Base-by-base conservation (phyloP, 1,140 invertebrate species). In the Heliothis virescens region DNA sequence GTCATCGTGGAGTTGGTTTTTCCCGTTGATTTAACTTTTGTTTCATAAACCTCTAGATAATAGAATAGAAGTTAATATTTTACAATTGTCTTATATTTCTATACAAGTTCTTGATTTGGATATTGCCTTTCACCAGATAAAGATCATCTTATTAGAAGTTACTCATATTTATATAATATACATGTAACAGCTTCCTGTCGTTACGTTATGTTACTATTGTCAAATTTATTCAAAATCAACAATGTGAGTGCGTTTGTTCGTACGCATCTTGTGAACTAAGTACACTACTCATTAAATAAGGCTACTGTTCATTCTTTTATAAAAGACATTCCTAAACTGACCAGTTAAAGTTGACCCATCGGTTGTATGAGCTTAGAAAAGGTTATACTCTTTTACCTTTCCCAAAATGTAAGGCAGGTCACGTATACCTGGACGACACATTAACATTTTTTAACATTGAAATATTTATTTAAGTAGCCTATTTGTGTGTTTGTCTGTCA, bases 391-490 rank as follows among this genome's bases (percentile, higher is more conserved):
- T 47, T 57, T 67, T 34, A 55, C 62, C 50, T 62, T 15, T 9
- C 21, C 13, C n/a, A 53, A 18, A 34, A 57, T 50, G 29, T 55
- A 21, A 52, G 67, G 72, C 59, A 59, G 79, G 10, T 81, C 83
- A 59, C 16, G 10, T 50, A 60, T 67, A 77, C 53, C 16, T 86
- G 81, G 83, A 77, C 41, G 53, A 11, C 11, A 50, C 73, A 91
- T 92, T 91, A 88, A 85, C 90, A 91, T 90, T 91, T 91, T 91
- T 88, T 47, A 87, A 89, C 50, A 85, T 81, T 90, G 87, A 91
- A 91, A 90, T 90, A 91, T 90, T 86, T 85, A 89, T 90, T 92
- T 88, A 92, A 89, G 91, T 92, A 91, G 90, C 86, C 87, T 89
- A 90, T 90, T 90, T 88, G 85, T 85, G 77, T 91, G 91, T 91